Conservation (phyloP, 2,113 vertebrate genomes). For the pig (Sus scrofa) region DNA sequence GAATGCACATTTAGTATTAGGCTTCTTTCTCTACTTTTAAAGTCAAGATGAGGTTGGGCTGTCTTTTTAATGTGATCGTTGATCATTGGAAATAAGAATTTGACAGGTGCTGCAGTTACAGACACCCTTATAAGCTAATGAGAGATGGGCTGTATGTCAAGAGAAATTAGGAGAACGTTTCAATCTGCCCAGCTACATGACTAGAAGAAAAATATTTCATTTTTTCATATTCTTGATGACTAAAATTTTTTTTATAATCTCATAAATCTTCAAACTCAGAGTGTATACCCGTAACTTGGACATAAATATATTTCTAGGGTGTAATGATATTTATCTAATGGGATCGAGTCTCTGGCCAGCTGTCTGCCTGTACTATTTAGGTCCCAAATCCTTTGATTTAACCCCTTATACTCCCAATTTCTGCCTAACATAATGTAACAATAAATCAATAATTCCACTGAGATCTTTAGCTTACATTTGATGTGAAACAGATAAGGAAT, state of each 20-base stretch:
- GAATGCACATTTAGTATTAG: slow-evolving; percentile 21
- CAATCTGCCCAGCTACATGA: slow-evolving; percentile 62
- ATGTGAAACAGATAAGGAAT: not conserved
- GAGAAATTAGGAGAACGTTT: slow-evolving; percentile 69
- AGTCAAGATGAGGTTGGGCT: not conserved
- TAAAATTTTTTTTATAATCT: slow-evolving; percentile 50
- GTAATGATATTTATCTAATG: slow-evolving; percentile 68
- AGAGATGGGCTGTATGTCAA: slow-evolving; percentile 35
- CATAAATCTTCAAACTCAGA: slow-evolving; percentile 76
- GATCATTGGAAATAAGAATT: slow-evolving; percentile 4
- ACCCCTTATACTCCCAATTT: not conserved
- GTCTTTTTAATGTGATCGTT: not conserved
- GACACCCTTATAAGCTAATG: slow-evolving; percentile 28
- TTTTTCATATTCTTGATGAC: slow-evolving; percentile 61
- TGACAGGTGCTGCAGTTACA: slow-evolving; percentile 28
- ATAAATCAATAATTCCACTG: not conserved
- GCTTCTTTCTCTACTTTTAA: slow-evolving; percentile 29
- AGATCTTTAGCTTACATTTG: slow-evolving; percentile 2
- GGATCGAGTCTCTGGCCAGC: slow-evolving; percentile 45
- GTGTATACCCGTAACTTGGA: slow-evolving; percentile 54
- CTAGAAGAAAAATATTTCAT: slow-evolving; percentile 55
- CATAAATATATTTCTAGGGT: slow-evolving; percentile 67
- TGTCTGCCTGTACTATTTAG: not conserved
- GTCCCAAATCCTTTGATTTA: slow-evolving; percentile 35
- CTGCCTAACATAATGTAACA: not conserved